Base-by-base conservation (phyloP, 2,888 invertebrate genomes). In the Taphrorychus bicolor region DNA sequence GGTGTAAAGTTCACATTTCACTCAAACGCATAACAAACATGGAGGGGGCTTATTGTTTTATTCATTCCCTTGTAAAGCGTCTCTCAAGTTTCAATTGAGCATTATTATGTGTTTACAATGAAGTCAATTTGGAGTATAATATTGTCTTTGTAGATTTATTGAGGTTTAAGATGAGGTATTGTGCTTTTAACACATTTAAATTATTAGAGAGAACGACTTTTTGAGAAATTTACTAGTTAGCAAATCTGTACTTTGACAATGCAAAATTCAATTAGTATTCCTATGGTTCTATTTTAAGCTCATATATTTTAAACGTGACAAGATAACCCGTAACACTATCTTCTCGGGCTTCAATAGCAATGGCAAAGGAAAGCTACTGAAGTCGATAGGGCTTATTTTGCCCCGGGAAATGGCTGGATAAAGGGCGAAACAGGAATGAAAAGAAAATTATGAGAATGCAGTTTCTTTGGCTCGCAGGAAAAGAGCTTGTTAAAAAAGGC, bases 1-100 rank as follows among this genome's bases (percentile, higher is more conserved):
- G 45, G 45, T 7, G 45, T 45, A 45, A 45, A 45, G 16, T 45
- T 45, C 45, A 45, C 16, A 17, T 45, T 45, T 45, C 45, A 17
- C 45, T 45, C 45, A 45, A 17, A 45, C 45, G 45, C 32, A 32
- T 32, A 32, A 3, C 32, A 32, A 32, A 32, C 32, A 32, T 3
- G 32, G 11, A 32, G 32, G 32, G 9, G 32, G 32, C 7, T 7
- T 32, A 32, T 32, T 32, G 32, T 32, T 32, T 32, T 32, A 32
- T 32, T 32, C 32, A 32, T 32, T 32, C 32, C 32, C 32, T 32
- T 32, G 32, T 32, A 9, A 32, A 32, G 9, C 32, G 32, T 32
- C 32, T 7, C 32, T 32, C 32, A 32, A 32, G 32, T 32, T 32
- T 32, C 9, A 32, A 32, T 32, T 32, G 3, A 32, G 11, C 7